phyloP scores from a whole-genome alignment of 2,113 vertebrate species.

The Zapus hudsonius region DNA sequence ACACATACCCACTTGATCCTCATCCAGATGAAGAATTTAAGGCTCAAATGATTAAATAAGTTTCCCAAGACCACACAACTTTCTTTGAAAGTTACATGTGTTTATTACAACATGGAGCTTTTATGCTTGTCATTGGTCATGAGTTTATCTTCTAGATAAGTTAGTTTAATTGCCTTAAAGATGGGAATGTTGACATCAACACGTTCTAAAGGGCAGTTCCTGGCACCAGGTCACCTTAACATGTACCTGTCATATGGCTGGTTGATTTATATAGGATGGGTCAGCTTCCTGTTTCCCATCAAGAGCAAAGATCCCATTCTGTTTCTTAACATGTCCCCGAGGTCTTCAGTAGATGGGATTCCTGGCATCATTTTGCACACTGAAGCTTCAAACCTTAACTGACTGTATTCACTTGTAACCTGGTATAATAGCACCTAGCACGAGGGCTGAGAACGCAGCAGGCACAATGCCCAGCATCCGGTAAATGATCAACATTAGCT shows the following conservation, averaged over 20 bases:
- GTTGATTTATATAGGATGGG: neutral
- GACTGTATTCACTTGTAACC: neutral
- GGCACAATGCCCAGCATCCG: neutral
- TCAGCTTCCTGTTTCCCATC: neutral
- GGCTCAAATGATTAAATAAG: neutral
- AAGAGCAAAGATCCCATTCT: neutral
- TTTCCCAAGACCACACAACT: neutral
- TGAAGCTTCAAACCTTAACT: neutral
- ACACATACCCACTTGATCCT: neutral
- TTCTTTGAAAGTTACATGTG: neutral
- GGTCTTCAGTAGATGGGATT: neutral
- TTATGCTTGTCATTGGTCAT: neutral
- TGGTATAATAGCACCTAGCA: neutral
- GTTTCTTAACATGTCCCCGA: neutral
- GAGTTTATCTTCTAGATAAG: slow-evolving; percentile 12
- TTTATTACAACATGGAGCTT: neutral
- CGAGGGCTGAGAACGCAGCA: neutral
- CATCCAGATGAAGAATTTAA: neutral
- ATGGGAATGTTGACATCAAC: neutral
- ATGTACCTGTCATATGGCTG: neutral
- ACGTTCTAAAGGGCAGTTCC: neutral
- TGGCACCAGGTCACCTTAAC: neutral
- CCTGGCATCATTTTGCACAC: neutral
- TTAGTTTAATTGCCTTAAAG: neutral
- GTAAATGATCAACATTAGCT: neutral